Percentiles rank a stretch among this genome's conserved stretches.
Conservation (phyloP, 2,888 invertebrate genomes). For the Cinara cedri region DNA sequence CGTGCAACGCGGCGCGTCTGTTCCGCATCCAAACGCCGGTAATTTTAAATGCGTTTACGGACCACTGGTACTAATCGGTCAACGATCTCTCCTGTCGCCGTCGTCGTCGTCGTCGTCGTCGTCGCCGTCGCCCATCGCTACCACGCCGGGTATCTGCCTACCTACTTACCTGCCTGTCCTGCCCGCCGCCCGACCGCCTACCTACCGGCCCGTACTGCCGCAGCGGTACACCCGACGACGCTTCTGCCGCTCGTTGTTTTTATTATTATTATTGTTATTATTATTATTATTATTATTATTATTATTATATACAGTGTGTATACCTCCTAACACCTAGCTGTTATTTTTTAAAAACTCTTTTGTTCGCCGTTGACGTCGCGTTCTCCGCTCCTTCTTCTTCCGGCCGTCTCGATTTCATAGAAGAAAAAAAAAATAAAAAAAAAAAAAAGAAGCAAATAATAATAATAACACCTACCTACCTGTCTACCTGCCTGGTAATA, state of each 20-base stretch:
- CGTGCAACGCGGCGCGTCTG: constrained; percentile 45
- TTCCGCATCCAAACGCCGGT: constrained; percentile 56
- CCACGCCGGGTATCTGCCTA: no score
- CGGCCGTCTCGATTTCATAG: neutral
- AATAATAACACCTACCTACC: no score
- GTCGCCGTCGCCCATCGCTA: constrained; percentile 20
- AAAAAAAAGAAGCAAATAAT: no score
- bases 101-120: constrained; percentile 15
- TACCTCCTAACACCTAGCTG: neutral
- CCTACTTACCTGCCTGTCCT: no score
- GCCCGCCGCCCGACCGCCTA: no score
- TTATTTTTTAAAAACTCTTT: constrained; percentile 3
- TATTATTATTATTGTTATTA: constrained; percentile 27
- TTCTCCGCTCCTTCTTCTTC: neutral
- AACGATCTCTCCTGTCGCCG: constrained; percentile 44
- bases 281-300: neutral
- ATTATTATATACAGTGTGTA: neutral
- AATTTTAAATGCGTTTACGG: constrained; percentile 55
- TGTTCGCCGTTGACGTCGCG: no score
- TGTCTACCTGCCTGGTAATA: no score
- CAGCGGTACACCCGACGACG: constrained; percentile 19
- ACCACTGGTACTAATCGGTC: constrained; percentile 57
- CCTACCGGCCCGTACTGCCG: no score
- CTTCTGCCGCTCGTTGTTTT: constrained; percentile 18
- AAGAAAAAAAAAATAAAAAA: neutral